Evolutionary conservation across 2,113 vertebrate genomes (phyloP).

Genomic region (Phaethornis superciliosus): DNA sequence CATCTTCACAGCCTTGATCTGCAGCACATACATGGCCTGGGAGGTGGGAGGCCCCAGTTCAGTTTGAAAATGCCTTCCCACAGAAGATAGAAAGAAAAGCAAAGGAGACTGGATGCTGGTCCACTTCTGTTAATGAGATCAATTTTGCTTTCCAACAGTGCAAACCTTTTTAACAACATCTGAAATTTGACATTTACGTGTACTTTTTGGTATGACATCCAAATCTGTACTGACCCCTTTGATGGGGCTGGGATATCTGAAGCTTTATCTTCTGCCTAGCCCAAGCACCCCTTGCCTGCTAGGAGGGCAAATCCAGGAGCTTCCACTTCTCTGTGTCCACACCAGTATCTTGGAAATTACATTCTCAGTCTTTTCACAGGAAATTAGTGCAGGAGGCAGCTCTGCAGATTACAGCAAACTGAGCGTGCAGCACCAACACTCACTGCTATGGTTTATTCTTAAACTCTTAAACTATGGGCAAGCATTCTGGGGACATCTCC

Average conservation of each 20-base stretch:
- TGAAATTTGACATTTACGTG: not conserved
- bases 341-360: not conserved
- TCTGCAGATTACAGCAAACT: not conserved
- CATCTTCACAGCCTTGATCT: not conserved
- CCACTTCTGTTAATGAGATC: not conserved
- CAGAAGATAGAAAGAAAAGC: not conserved
- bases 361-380: not conserved
- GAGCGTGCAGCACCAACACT: accelerated
- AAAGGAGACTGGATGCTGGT: not conserved
- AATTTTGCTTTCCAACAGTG: not conserved
- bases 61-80: not conserved
- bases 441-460: not conserved
- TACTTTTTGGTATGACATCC: not conserved
- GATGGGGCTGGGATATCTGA: not conserved
- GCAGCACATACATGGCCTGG: not conserved
- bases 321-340: not conserved
- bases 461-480: not conserved
- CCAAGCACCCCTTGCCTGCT: not conserved
- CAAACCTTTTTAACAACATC: not conserved
- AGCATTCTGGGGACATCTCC: not conserved
- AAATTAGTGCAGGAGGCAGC: not conserved
- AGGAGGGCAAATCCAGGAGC: not conserved
- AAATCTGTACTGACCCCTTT: not conserved
- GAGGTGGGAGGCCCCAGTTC: not conserved
- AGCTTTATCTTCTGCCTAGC: not conserved